Base-by-base conservation (phyloP, 2,888 invertebrate genomes). In the Nomada goodeniana region DNA sequence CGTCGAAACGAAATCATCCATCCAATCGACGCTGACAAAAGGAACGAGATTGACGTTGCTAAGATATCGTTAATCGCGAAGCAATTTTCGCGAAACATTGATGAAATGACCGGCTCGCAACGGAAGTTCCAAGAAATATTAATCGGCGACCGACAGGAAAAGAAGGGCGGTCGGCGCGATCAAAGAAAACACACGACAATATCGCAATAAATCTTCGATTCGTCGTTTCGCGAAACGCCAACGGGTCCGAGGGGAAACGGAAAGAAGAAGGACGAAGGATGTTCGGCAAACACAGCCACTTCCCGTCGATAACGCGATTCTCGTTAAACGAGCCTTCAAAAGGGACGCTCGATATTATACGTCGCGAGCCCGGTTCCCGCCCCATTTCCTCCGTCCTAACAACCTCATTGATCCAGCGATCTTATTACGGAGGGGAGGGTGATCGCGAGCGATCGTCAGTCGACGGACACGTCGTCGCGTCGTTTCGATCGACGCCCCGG, bases 351-450 rank as follows among this genome's bases (percentile, higher is more conserved):
- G 72, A 68, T 65, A 75, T 68, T 70, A 68, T 67, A 78, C 75
- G 70, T 77, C 59, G n/a, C 64, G n/a, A 9, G 20, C 47, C 15
- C 23, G 53, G 60, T 61, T 68, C 20, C 44, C 69, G 20, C 70
- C 55, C 42, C 53, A 69, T 73, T 65, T 76, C 81, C 55, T 61
- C 11, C 64, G 53, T 9, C 44, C 47, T 57, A 79, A 79, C 70
- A 68, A 76, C 80, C 74, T 69, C 70, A 80, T 87, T 65, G 75
- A 74, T 57, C 76, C 73, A 74, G 44, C 67, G 79, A 85, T 82
- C 85, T 82, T 57, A 63, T 88, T 84, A 76, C 67, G 50, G 23
- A 23, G 29, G 42, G 36, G 29, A 47, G 36, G 42, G 52, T 70
- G 68, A 78, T 75, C 65, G 55, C 70, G 64, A 59, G 55, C 44